Percentiles rank a stretch among this genome's conserved stretches.
Conservation (phyloP, 2,888 invertebrate species). For the Drosophila macrospina region DNA sequence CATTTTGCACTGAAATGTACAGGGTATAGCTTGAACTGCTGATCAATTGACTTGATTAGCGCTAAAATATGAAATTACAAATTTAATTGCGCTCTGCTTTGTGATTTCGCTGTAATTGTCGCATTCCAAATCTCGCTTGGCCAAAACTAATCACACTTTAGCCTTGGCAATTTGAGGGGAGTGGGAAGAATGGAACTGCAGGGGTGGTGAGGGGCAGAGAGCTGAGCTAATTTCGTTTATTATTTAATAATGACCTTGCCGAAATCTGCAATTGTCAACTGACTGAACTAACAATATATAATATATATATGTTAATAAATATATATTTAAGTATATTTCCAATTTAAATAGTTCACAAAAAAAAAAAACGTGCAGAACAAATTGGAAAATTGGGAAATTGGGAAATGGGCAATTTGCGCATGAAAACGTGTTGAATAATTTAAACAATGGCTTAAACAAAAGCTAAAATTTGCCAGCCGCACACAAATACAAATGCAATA, state of each 20-base stretch:
- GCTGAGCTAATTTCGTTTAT: constrained; percentile 26
- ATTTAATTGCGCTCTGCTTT: constrained; percentile 17
- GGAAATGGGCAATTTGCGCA: not conserved
- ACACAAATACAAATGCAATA: constrained; percentile 36
- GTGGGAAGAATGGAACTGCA: not conserved
- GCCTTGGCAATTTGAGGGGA: constrained; percentile 3
- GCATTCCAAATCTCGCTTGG: constrained; percentile 10
- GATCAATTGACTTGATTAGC: constrained; percentile 14
- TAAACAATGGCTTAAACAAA: constrained; percentile 60
- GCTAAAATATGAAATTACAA: constrained; percentile 16
- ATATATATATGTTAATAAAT: no score
- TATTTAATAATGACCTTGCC: constrained; percentile 55
- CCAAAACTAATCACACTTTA: constrained; percentile 38
- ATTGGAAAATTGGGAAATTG: constrained; percentile 18
- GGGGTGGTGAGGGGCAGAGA: not conserved
- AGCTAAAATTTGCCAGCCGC: constrained; percentile 54
- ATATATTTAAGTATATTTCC: not conserved
- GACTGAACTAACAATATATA: not conserved
- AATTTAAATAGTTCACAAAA: constrained; percentile 14
- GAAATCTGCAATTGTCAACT: constrained; percentile 35
- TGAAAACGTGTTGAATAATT: constrained; percentile 54
- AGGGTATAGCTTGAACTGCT: constrained; percentile 10
- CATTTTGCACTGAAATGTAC: not conserved
- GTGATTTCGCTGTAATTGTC: constrained; percentile 19
- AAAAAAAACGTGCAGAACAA: constrained; percentile 24